Evolutionary conservation across 2,113 vertebrate genomes (phyloP), one percentile per base, ranked within the genome.

Genomic region (Hipposideros armiger): DNA sequence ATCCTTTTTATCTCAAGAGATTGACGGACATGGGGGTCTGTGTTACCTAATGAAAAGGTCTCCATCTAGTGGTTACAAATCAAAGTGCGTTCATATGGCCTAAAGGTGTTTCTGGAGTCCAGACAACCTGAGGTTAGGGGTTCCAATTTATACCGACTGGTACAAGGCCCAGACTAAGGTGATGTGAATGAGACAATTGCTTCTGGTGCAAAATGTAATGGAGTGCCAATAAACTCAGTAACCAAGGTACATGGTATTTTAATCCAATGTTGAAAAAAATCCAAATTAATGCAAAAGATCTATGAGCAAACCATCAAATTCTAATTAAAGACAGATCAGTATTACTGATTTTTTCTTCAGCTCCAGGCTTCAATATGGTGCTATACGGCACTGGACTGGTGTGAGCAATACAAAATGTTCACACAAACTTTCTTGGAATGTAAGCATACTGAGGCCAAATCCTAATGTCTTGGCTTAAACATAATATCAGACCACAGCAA

Each of bases 21-120:
- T 58, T 56, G 62, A 54, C 28, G 14, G 24, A 1, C 14, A 14
- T 5, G 36, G 2, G 91, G 70, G 83, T 95, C 76, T 62, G 11
- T 82, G 60, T 62, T 95, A 90, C 66, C n/a, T 97, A 96, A 88
- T 94, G 92, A 95, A 94, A 96, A 95, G 26, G 16, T 85, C 85
- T 92, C 96, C 96, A 97, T 97, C 97, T 97, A 97, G 90, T 92
- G 96, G 96, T 94, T 90, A 3, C 42, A 96, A 87, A 70, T 92
- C 69, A 92, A 96, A 97, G 60, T 95, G 87, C 19, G 1, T 40
- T 9, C 17, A 40, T 9, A n/a, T 85, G 62, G 47, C 95, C 70
- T 28, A 69, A 58, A 95, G 64, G 32, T 77, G 19, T 7, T 95
- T 87, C 56, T 50, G 72, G 36, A 58, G 22, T 56, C 28, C 50